These are phyloP conservation scores for Ardeotis arabs DNA, from an alignment of 2,113 vertebrate genomes.

Conservation along the genomic window DNA sequence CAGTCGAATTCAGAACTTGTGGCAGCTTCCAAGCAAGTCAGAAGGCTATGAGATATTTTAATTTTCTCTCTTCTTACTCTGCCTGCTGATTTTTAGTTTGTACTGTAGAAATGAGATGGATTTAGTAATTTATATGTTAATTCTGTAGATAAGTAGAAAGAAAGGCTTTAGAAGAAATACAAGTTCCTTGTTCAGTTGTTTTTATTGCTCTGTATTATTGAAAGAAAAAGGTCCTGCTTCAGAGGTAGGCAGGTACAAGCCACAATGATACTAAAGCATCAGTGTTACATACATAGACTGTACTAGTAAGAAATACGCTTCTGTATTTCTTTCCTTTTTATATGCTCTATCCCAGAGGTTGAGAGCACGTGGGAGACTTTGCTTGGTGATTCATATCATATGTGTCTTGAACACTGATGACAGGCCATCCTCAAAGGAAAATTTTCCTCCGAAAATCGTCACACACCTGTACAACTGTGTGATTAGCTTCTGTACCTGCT, in stretches of 20 bases:
- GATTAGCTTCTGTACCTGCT: neutral
- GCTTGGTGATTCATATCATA: neutral
- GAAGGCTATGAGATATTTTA: neutral
- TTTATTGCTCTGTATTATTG: neutral
- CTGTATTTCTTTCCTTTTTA: neutral
- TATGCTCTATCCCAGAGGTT: neutral
- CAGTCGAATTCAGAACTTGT: neutral
- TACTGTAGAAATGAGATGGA: neutral
- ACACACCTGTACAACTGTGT: rapidly evolving
- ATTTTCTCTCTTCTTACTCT: neutral
- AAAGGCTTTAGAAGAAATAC: neutral
- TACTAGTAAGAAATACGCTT: neutral
- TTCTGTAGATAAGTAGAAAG: neutral
- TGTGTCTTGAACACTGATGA: neutral
- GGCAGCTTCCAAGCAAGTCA: neutral
- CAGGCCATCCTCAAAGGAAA: neutral
- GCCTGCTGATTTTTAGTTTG: neutral
- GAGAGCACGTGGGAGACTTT: neutral
- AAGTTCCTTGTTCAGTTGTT: neutral
- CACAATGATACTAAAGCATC: neutral
- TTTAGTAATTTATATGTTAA: neutral
- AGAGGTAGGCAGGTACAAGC: neutral
- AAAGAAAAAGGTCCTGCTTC: neutral
- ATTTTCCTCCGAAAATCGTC: neutral
- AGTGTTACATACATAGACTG: neutral